Evolutionary conservation across 2,113 vertebrate genomes (phyloP).

Genomic region (Vidua macroura): DNA sequence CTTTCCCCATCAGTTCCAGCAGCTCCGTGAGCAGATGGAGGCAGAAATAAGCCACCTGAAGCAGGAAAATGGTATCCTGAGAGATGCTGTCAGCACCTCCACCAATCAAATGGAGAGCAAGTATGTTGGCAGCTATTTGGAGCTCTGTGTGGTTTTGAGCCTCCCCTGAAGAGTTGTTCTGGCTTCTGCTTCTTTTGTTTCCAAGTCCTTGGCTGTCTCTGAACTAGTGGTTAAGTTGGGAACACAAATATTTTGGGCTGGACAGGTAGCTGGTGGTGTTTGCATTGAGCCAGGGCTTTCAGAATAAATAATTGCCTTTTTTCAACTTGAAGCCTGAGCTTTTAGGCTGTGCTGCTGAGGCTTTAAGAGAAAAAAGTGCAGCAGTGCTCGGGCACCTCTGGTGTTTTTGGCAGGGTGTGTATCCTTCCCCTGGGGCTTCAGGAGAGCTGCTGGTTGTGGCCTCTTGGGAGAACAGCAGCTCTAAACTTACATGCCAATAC

Average conservation of each 20-base stretch:
- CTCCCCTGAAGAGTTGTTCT: not conserved
- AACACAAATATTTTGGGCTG: not conserved
- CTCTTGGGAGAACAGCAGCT: not conserved
- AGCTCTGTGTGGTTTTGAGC: not conserved
- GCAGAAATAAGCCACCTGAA: slow-evolving; percentile 91
- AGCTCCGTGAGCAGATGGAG: slow-evolving; percentile 92
- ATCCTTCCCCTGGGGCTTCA: not conserved
- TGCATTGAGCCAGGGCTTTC: not conserved
- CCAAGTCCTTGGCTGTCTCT: not conserved
- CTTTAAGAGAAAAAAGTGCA: not conserved
- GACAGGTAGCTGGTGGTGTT: not conserved
- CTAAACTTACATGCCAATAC: not conserved
- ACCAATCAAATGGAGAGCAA: slow-evolving; percentile 97
- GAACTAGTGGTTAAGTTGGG: not conserved
- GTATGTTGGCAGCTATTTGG: slow-evolving; percentile 73
- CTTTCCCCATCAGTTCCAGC: slow-evolving; percentile 82
- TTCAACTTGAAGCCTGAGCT: not conserved
- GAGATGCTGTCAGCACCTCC: slow-evolving; percentile 97
- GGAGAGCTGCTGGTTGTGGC: not conserved
- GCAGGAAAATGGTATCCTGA: slow-evolving; percentile 94
- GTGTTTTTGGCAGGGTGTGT: not conserved
- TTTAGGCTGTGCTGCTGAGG: not conserved
- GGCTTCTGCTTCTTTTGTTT: slow-evolving; percentile 5
- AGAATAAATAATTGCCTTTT: not conserved
- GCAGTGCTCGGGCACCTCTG: not conserved